Base-by-base conservation (phyloP, 1,140 invertebrate species). In the Microplitis demolitor region DNA sequence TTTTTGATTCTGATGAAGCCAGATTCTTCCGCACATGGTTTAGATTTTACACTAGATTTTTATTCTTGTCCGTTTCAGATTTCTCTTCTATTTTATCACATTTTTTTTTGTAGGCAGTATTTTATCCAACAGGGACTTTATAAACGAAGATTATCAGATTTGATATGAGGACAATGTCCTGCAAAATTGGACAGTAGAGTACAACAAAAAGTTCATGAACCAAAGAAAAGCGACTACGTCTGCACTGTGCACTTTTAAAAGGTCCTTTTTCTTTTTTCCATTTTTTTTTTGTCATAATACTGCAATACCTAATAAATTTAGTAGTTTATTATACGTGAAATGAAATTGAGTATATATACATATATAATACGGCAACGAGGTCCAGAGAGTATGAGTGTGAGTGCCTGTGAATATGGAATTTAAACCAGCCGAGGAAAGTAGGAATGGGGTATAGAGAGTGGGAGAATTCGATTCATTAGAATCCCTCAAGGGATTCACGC, bases 391-490 rank as follows among this genome's bases (percentile, higher is more conserved):
- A 24, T 45, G 39, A 11, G 39, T 45, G 4, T 45, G 39, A 11
- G 6, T 3, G 8, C 39, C 39, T 45, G 6, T 45, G 39, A 1
- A 45, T 39, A 11, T 33, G 37, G 39, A 33, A 53, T 53, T 53
- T 31, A 13, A 33, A 45, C 37, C 13, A 53, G 14, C n/a, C 37
- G n/a, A 33, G 24, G 35, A 33, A 31, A 68, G 24, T 33, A 11
- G 34, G 39, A 37, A 24, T 31, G 45, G 24, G 51, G 33, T 13
- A 13, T 14, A 56, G 34, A 33, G 35, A 16, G 37, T 39, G 39
- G 51, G 53, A 16, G 71, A 72, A 74, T 78, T 74, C 75, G 60
- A 79, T 77, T 78, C 78, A 72, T 78, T 77, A 74, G 78, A 78
- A 70, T 62, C 56, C 39, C 61, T 67, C 66, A 51, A 54, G 33